Percentiles rank a stretch among this genome's conserved stretches.
These are phyloP conservation scores for Tyrophagus putrescentiae DNA, from an alignment of 1,140 invertebrate species.

Conservation along the genomic window DNA sequence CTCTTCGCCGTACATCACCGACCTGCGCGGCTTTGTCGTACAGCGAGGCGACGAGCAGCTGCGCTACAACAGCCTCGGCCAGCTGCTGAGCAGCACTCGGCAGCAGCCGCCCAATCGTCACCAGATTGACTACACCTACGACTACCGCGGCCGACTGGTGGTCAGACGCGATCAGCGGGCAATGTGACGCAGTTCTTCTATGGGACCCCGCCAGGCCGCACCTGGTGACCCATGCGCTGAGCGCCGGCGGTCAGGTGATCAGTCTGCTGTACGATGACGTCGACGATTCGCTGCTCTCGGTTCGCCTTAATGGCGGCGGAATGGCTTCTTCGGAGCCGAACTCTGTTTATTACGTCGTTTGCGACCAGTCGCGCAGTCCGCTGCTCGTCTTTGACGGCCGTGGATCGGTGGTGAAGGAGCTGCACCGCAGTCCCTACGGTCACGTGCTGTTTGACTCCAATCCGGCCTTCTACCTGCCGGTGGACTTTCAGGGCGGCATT, in stretches of 20 bases:
- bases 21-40: slow-evolving; percentile 75
- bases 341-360: slow-evolving; percentile 61
- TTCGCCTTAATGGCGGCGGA: slow-evolving; percentile 29
- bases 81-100: slow-evolving; percentile 60
- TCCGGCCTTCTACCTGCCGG: slow-evolving; percentile 71
- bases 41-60: slow-evolving; percentile 69
- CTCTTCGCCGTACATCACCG: slow-evolving; percentile 58
- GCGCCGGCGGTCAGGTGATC: slow-evolving; percentile 60
- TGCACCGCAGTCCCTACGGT: slow-evolving; percentile 76
- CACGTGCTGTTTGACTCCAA: slow-evolving; percentile 73
- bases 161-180: slow-evolving; percentile 68
- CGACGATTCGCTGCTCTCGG: slow-evolving; percentile 54
- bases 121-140: slow-evolving; percentile 82
- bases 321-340: too few relatives aligned
- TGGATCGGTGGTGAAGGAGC: slow-evolving; percentile 76
- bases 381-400: slow-evolving; percentile 74
- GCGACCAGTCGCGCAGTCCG: slow-evolving; percentile 81
- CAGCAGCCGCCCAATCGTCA: slow-evolving; percentile 66
- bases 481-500: slow-evolving; percentile 77
- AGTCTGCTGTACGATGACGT: slow-evolving; percentile 72
- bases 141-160: slow-evolving; percentile 65
- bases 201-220: slow-evolving; percentile 64
- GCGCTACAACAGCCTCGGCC: slow-evolving; percentile 77
- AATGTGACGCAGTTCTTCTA: slow-evolving; percentile 91
- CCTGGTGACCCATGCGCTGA: slow-evolving; percentile 73